phyloP scores from a whole-genome alignment of 2,888 invertebrate genomes.

The Polydrusus tereticollis region DNA sequence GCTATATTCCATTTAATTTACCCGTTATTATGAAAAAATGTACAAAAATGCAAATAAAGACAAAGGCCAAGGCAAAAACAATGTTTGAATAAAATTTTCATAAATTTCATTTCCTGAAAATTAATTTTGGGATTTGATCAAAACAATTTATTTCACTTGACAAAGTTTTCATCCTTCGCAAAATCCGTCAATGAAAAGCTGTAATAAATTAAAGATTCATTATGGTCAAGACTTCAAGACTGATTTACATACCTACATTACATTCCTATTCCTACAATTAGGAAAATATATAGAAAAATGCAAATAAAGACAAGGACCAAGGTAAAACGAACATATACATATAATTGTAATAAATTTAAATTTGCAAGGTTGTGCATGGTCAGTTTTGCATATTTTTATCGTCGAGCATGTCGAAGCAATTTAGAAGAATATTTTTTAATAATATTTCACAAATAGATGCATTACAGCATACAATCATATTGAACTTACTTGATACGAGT shows the following conservation, averaged over 20 bases:
- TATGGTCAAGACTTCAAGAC: no score
- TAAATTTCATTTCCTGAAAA: no score
- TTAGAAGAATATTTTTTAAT: conserved; percentile 9
- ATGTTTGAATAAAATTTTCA: no score
- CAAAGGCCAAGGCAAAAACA: not conserved
- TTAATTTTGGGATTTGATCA: no score
- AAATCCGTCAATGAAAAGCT: no score
- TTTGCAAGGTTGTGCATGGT: conserved; percentile 27
- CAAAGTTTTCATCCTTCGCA: no score
- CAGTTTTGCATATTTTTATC: conserved; percentile 19
- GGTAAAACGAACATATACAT: not conserved
- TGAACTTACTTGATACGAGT: no score
- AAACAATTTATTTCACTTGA: no score
- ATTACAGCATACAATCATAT: not conserved
- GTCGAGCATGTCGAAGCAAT: conserved; percentile 17
- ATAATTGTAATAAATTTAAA: conserved; percentile 9
- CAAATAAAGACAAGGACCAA: not conserved
- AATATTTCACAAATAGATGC: conserved; percentile 5
- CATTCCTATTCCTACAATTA: no score
- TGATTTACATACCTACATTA: no score
- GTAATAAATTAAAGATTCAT: no score
- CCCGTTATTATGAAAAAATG: not conserved
- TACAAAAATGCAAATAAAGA: not conserved
- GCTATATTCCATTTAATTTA: not conserved
- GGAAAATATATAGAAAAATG: not conserved